Percentiles rank a stretch among this genome's conserved stretches.
phyloP scores from a whole-genome alignment of 2,797 vertebrate species.

The Crocodylus rhombifer region DNA sequence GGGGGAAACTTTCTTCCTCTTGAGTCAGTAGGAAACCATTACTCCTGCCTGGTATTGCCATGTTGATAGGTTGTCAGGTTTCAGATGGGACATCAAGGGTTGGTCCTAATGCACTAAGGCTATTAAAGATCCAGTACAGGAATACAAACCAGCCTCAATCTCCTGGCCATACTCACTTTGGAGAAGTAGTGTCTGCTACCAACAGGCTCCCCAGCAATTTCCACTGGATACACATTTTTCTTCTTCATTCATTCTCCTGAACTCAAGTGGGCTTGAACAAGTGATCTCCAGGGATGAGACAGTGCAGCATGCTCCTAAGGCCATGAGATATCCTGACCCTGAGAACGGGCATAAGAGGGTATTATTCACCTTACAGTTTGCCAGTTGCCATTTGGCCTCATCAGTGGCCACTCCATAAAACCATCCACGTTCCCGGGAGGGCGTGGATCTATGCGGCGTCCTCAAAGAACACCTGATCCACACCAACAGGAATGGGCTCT shows the following conservation, averaged over 20 bases:
- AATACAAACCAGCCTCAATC: not conserved
- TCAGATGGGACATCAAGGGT: not conserved
- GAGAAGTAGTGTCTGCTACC: not conserved
- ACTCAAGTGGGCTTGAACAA: not conserved
- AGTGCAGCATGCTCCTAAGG: not conserved
- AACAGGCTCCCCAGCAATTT: not conserved
- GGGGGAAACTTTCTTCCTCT: constrained; percentile 22
- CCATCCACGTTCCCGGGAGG: no score
- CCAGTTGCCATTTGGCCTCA: not conserved
- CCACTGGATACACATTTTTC: not conserved
- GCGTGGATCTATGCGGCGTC: no score
- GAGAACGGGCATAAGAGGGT: not conserved
- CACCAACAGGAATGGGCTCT: no score
- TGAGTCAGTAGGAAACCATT: constrained; percentile 11
- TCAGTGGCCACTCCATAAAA: no score
- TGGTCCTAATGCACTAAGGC: not conserved
- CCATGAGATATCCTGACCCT: no score
- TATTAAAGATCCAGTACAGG: not conserved
- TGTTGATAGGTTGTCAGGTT: constrained; percentile 13
- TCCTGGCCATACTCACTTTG: not conserved
- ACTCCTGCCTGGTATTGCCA: constrained; percentile 23
- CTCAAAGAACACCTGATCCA: no score
- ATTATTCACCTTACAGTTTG: not conserved
- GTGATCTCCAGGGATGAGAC: not conserved
- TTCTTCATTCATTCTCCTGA: not conserved